These are phyloP conservation scores for Barypeithes pellucidus DNA, from an alignment of 2,888 invertebrate genomes.

Conservation along the genomic window DNA sequence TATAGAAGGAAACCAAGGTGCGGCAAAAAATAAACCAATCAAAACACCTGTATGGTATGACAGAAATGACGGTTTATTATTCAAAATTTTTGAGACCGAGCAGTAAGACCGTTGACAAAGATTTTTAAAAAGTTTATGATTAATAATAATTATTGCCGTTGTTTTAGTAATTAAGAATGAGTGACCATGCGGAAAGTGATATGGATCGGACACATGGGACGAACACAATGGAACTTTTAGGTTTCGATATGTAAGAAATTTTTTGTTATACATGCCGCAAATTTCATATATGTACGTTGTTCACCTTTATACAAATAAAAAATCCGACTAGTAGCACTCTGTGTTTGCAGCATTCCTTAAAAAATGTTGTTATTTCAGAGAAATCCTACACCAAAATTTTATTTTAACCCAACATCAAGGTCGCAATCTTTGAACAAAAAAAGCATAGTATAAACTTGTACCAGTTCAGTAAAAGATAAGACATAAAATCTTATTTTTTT, in stretches of 20 bases:
- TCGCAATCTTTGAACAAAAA: too few relatives aligned
- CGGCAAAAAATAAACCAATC: conserved; percentile 15
- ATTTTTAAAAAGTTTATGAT: neutral
- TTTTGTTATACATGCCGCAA: neutral
- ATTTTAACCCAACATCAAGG: too few relatives aligned
- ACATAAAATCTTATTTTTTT: too few relatives aligned
- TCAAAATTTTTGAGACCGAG: conserved; percentile 16
- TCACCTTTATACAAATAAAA: too few relatives aligned
- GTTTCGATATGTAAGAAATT: conserved; percentile 31
- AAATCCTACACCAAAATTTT: too few relatives aligned
- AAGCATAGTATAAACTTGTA: too few relatives aligned
- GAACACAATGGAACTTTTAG: conserved; percentile 16
- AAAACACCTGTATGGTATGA: conserved; percentile 16
- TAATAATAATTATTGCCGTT: neutral
- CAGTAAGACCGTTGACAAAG: conserved; percentile 23
- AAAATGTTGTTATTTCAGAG: too few relatives aligned
- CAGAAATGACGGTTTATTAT: conserved; percentile 32
- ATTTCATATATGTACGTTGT: too few relatives aligned
- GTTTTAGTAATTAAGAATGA: neutral
- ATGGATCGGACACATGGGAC: neutral
- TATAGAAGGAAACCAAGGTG: neutral
- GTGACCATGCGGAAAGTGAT: conserved; percentile 23
- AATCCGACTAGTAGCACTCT: too few relatives aligned
- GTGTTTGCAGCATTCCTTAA: too few relatives aligned
- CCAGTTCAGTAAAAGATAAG: too few relatives aligned